Evolutionary conservation across 2,113 vertebrate genomes (phyloP).

Genomic region (Oncorhynchus clarkii): DNA sequence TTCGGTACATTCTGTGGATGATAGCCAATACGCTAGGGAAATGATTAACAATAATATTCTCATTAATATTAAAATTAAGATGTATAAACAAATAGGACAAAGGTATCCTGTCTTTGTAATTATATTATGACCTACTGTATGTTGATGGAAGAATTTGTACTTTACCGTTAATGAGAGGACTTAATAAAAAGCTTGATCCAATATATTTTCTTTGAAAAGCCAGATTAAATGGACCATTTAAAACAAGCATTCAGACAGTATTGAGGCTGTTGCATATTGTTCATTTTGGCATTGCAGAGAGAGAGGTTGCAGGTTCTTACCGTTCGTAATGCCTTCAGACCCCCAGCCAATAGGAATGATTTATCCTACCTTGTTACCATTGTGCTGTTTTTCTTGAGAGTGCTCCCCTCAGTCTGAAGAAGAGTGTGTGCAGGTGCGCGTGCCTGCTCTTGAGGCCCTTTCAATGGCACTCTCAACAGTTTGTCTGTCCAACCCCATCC

Average conservation of each 20-base stretch:
- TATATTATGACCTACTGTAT: not conserved
- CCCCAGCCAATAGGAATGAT: constrained; percentile 2
- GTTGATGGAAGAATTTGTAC: not conserved
- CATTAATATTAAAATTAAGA: not conserved
- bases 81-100: not conserved
- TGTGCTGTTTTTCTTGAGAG: not conserved
- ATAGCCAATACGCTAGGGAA: not conserved
- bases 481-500: constrained; percentile 8
- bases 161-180: constrained; percentile 4
- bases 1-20: not conserved
- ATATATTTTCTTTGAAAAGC: not conserved
- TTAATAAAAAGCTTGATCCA: not conserved
- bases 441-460: not conserved
- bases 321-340: constrained; percentile 9
- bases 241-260: constrained; percentile 24
- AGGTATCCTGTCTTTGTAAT: not conserved
- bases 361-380: constrained; percentile 10
- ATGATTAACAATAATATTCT: not conserved
- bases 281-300: constrained; percentile 18
- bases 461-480: not conserved
- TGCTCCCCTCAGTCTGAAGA: constrained; percentile 11
- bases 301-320: not conserved
- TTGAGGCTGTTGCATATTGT: constrained; percentile 7
- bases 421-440: not conserved
- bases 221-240: constrained; percentile 20